phyloP scores from a whole-genome alignment of 2,888 invertebrate genomes.

The Sinhomidia bicolor region DNA sequence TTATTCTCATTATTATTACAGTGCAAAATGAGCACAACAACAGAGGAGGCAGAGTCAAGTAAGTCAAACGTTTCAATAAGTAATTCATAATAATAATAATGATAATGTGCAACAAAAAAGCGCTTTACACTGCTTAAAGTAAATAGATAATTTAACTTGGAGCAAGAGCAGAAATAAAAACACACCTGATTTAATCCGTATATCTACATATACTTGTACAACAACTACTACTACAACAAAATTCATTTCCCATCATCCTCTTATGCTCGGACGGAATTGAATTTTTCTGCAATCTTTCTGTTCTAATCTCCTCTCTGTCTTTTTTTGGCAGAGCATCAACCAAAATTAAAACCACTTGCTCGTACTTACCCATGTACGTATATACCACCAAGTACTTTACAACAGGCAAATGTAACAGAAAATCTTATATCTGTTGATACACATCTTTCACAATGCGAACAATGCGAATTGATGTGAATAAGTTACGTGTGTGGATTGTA shows the following conservation, averaged over 20 bases:
- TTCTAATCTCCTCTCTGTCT: neutral
- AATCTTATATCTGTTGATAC: neutral
- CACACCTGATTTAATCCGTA: constrained; percentile 49
- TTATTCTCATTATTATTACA: neutral
- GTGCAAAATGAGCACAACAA: constrained; percentile 25
- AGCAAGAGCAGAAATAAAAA: constrained; percentile 13
- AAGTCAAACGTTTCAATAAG: constrained; percentile 22
- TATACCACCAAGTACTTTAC: no score
- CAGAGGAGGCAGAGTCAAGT: neutral
- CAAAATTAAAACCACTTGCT: constrained; percentile 24
- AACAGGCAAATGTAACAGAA: neutral
- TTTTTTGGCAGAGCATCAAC: constrained; percentile 44
- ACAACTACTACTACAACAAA: no score
- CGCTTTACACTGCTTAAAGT: neutral
- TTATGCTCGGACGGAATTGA: constrained; percentile 26
- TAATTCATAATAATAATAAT: neutral
- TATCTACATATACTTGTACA: no score
- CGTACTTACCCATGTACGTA: neutral
- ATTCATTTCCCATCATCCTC: constrained; percentile 44
- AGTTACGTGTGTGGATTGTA: neutral
- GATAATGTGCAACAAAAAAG: neutral
- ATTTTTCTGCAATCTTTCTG: neutral
- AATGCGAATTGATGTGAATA: neutral
- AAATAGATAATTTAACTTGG: constrained; percentile 2
- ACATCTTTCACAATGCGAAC: neutral